These are phyloP conservation scores for Trichacis sp. DNA, from an alignment of 2,888 invertebrate species.

Conservation along the genomic window DNA sequence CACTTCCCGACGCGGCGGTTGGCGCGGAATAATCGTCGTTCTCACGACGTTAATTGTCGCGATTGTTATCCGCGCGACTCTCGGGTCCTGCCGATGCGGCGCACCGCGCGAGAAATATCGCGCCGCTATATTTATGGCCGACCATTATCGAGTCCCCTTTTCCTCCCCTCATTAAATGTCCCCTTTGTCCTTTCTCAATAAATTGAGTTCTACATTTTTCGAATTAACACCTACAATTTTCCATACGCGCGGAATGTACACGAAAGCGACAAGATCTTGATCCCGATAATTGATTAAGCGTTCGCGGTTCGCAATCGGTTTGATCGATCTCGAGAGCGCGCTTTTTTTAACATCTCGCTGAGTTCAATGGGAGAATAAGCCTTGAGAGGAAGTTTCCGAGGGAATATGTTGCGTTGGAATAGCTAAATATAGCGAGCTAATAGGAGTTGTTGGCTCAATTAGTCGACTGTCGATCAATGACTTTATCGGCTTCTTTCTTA, in stretches of 20 bases:
- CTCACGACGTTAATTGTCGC: conserved; percentile 61
- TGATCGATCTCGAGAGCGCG: neutral
- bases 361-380: too few relatives aligned
- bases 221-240: conserved; percentile 9
- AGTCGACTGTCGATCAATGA: conserved; percentile 60
- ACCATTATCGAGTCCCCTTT: conserved; percentile 30
- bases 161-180: conserved; percentile 12
- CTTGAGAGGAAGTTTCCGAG: too few relatives aligned
- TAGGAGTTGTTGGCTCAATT: conserved; percentile 54
- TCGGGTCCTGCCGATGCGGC: conserved; percentile 25
- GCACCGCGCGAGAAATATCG: conserved; percentile 27
- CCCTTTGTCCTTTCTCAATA: conserved; percentile 8
- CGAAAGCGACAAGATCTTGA: neutral
- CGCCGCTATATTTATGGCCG: conserved; percentile 30
- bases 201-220: conserved; percentile 12
- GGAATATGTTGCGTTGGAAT: conserved; percentile 18
- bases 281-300: neutral
- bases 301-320: neutral
- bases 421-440: conserved; percentile 51
- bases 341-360: too few relatives aligned
- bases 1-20: conserved; percentile 28
- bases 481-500: conserved; percentile 59
- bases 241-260: conserved; percentile 7
- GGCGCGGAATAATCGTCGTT: conserved; percentile 56
- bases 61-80: conserved; percentile 56